Conservation (phyloP, 2,888 invertebrate genomes). For the Polydrusus tereticollis region DNA sequence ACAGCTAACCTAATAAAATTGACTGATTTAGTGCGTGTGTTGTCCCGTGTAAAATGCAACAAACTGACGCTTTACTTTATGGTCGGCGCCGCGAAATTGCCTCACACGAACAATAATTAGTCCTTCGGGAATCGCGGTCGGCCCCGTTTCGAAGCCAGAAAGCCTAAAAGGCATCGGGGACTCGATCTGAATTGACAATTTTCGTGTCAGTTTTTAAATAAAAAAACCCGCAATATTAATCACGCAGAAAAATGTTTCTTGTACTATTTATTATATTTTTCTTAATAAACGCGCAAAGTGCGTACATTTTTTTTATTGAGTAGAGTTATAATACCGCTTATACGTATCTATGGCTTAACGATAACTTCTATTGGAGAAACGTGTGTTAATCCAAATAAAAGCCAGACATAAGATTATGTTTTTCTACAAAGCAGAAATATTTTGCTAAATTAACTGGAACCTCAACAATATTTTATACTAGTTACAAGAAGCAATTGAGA, state of each 20-base stretch:
- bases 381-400: too few species aligned
- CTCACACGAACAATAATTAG: slow-evolving; percentile 42
- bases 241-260: background rate
- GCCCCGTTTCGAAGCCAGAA: slow-evolving; percentile 37
- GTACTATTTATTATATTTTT: background rate
- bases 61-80: slow-evolving; percentile 13
- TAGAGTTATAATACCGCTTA: too few species aligned
- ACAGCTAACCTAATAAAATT: slow-evolving; percentile 1
- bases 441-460: too few species aligned
- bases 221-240: background rate
- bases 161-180: slow-evolving; percentile 22
- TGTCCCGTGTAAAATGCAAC: slow-evolving; percentile 15
- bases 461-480: too few species aligned
- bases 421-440: too few species aligned
- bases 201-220: slow-evolving; percentile 10
- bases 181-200: slow-evolving; percentile 37
- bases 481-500: too few species aligned
- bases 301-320: too few species aligned
- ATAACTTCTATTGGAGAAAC: too few species aligned
- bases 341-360: too few species aligned
- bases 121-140: slow-evolving; percentile 32
- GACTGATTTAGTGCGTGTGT: slow-evolving; percentile 23
- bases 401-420: too few species aligned
- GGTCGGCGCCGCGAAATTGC: slow-evolving; percentile 35
- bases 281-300: too few species aligned